These are phyloP conservation scores for Diaperis boleti DNA, from an alignment of 2,888 invertebrate species.

Conservation along the genomic window DNA sequence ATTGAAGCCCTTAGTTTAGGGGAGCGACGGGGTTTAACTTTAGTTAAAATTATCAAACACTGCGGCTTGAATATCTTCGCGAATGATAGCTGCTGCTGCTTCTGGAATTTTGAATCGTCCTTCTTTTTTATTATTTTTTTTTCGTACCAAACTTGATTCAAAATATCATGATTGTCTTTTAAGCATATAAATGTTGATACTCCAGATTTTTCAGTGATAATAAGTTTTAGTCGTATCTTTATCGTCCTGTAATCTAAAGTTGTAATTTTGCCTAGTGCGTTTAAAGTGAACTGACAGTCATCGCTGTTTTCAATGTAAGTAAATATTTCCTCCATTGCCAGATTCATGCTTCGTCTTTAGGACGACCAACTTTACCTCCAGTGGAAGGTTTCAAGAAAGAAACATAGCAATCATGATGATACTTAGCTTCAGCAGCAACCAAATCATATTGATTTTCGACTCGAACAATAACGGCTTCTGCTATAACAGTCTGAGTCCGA, in stretches of 20 bases:
- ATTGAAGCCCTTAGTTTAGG: no score
- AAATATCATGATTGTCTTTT: constrained; percentile 37
- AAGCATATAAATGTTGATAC: constrained; percentile 46
- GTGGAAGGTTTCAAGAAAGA: constrained; percentile 55
- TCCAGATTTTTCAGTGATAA: constrained; percentile 53
- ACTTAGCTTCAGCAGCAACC: constrained; percentile 57
- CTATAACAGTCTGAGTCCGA: no score
- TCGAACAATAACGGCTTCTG: no score
- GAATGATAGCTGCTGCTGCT: constrained; percentile 45
- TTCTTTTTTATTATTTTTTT: constrained; percentile 53
- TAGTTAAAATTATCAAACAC: constrained; percentile 44
- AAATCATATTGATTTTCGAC: constrained; percentile 52
- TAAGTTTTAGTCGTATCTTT: constrained; percentile 56
- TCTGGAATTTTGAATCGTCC: constrained; percentile 48
- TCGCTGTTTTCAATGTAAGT: constrained; percentile 58
- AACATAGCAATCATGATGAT: constrained; percentile 56
- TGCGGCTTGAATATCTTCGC: constrained; percentile 45
- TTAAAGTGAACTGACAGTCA: constrained; percentile 50
- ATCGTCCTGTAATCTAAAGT: constrained; percentile 51
- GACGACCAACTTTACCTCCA: constrained; percentile 58
- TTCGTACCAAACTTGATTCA: constrained; percentile 51
- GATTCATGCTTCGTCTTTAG: constrained; percentile 54
- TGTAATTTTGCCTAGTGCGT: constrained; percentile 49
- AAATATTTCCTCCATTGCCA: constrained; percentile 60
- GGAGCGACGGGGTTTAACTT: no score